Evolutionary conservation across 2,888 invertebrate genomes (phyloP), one percentile per base, ranked within the genome.

Genomic region (Tholera decimalis): DNA sequence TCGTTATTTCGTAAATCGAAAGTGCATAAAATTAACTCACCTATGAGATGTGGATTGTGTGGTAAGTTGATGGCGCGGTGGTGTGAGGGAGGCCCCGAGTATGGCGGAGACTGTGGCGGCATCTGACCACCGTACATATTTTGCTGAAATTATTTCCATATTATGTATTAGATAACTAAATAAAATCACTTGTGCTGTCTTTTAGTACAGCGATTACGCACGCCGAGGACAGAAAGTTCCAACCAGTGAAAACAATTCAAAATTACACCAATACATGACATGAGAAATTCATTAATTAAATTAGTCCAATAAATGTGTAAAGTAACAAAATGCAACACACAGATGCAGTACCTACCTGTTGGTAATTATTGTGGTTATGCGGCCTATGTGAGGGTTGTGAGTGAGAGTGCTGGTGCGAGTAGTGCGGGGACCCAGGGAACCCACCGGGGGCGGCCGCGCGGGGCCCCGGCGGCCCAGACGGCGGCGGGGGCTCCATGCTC

Each of bases 1-100:
- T n/a, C n/a, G n/a, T n/a, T n/a, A n/a, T n/a, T n/a, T n/a, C n/a
- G n/a, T n/a, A n/a, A n/a, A n/a, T n/a, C n/a, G n/a, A n/a, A n/a
- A n/a, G n/a, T n/a, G n/a, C n/a, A n/a, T n/a, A 28, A 28, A 6
- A 28, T 30, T n/a, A 1, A 56, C 73, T 86, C 83, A 95, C 96
- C 95, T 83, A 95, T 95, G 59, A 96, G 93, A 79, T 96, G 95
- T 35, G 95, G 94, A 80, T 95, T 95, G 79, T 95, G 95, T 13
- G 95, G 95, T 56, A 95, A 86, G 83, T 94, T 94, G 77, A 95
- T 93, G 57, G 95, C 94, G 75, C 94, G 93, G 79, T 92, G 93
- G 79, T 95, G 95, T 1, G 94, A 83, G 18, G 95, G 95, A 39
- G 96, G 95, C 0, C 95, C 95, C 13, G 94, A 89, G 85, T 95